These are phyloP conservation scores for Chloebia gouldiae DNA, from an alignment of 2,113 vertebrate species.

Conservation along the genomic window DNA sequence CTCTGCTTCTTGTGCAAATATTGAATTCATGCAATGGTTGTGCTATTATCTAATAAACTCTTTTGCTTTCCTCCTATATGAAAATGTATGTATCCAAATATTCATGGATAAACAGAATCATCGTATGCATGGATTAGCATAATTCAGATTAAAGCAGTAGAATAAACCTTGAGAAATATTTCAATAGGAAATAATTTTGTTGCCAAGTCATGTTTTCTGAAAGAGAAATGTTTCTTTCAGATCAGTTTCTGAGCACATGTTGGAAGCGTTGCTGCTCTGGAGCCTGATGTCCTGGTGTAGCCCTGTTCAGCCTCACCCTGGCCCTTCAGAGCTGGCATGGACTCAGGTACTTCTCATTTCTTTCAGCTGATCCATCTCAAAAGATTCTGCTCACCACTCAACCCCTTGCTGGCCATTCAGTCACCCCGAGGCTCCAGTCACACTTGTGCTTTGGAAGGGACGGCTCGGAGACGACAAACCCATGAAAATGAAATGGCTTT, in stretches of 20 bases:
- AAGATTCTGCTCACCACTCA: background rate
- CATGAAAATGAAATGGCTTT: background rate
- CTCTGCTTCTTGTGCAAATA: background rate
- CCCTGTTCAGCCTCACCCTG: background rate
- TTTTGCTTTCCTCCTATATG: background rate
- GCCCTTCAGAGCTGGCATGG: background rate
- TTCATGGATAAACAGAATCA: background rate
- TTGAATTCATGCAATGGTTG: background rate
- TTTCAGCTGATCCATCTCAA: background rate
- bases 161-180: background rate
- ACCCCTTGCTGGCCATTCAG: background rate
- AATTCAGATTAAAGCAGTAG: background rate
- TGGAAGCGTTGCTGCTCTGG: background rate
- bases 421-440: fast-evolving
- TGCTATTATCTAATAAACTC: background rate
- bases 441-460: background rate
- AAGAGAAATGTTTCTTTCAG: background rate
- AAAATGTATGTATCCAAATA: background rate
- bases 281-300: background rate
- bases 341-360: background rate
- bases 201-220: background rate
- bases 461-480: background rate
- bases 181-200: background rate
- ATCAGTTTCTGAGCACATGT: background rate
- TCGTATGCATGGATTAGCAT: background rate